Percentiles rank a stretch among this genome's conserved stretches.
phyloP scores from a whole-genome alignment of 2,888 invertebrate species.

The Crocallis elinguaria region DNA sequence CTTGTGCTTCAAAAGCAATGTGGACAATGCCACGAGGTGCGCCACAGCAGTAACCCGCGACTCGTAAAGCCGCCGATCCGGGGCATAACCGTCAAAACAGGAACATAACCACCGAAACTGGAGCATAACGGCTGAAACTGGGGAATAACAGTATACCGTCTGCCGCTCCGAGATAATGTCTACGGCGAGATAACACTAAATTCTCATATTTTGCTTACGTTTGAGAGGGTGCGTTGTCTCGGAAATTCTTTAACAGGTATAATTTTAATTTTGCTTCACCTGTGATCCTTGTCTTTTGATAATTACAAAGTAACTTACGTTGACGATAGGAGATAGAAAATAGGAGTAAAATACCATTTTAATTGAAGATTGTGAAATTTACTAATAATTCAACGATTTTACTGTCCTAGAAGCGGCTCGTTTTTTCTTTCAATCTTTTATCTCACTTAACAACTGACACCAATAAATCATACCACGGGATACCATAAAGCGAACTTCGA shows the following conservation, averaged over 20 bases:
- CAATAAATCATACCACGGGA: neutral
- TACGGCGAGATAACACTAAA: conserved; percentile 12
- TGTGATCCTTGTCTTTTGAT: neutral
- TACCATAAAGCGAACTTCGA: neutral
- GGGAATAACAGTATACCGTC: conserved; percentile 5
- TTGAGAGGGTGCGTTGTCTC: neutral
- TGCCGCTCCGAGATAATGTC: conserved; percentile 10
- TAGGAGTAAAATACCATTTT: too few relatives aligned
- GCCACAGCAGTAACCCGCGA: neutral
- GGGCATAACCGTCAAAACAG: conserved; percentile 6
- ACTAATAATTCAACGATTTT: too few relatives aligned
- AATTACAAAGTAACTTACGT: neutral
- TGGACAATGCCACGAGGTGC: conserved; percentile 9
- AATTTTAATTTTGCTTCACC: neutral
- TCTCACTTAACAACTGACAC: neutral
- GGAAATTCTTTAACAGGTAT: neutral
- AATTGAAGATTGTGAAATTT: too few relatives aligned
- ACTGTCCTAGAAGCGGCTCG: too few relatives aligned
- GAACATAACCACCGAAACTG: neutral
- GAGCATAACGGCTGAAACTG: neutral
- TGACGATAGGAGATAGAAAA: too few relatives aligned
- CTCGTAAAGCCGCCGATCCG: conserved; percentile 16
- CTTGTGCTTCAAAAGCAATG: conserved; percentile 6
- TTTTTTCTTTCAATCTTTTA: too few relatives aligned
- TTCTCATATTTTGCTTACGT: conserved; percentile 2